Conservation (phyloP, 2,888 invertebrate species). For the Ischnura elegans region DNA sequence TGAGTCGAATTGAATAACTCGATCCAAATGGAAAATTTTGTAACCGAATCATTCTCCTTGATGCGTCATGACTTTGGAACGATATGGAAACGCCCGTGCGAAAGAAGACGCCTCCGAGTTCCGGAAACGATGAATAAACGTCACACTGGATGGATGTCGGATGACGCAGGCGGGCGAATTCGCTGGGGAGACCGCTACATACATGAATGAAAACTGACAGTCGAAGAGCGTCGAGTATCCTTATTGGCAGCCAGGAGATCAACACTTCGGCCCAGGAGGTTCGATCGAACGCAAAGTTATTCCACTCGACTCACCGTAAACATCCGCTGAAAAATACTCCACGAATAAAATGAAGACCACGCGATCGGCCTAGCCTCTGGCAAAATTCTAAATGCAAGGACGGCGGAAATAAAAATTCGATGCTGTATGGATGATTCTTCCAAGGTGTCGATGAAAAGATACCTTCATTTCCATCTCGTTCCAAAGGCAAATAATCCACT, state of each 20-base stretch:
- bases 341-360: too few relatives aligned
- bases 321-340: too few relatives aligned
- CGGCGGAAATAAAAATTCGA: too few relatives aligned
- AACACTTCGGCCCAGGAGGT: background rate
- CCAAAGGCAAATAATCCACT: background rate
- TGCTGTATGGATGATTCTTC: too few relatives aligned
- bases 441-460: background rate
- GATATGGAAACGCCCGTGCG: background rate
- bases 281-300: background rate
- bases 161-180: background rate
- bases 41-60: background rate
- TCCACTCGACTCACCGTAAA: background rate
- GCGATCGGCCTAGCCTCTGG: background rate
- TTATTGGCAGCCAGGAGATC: background rate
- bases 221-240: background rate
- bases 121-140: slow-evolving; percentile 7
- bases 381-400: background rate
- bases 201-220: background rate
- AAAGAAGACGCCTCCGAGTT: background rate
- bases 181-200: background rate
- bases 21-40: background rate
- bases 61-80: background rate
- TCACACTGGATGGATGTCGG: background rate
- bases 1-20: background rate
- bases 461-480: background rate